Base-by-base conservation (phyloP, 2,797 vertebrate species). In the Morelia viridis region DNA sequence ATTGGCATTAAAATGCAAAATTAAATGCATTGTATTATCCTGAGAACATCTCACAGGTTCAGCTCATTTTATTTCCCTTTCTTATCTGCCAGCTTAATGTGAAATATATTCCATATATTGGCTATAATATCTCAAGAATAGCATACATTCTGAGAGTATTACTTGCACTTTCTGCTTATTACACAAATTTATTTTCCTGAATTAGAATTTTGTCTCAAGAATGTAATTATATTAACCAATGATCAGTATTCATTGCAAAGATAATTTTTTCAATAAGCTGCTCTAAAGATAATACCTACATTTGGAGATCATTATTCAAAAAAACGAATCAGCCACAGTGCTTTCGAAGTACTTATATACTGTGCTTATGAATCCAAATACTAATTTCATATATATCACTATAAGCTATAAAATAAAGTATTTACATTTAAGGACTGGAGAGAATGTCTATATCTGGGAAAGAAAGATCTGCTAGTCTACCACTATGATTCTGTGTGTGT, bases 111-210 rank as follows among this genome's bases (percentile, higher is more conserved):
- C 31, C 84, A 85, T 90, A 0, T 56, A 9, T 50, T 89, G 87
- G 76, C 88, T 68, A 91, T 60, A 68, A 86, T 64, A 85, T 89
- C 28, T 50, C 26, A 85, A 92, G 11, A 91, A 64, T 76, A 85
- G 89, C 4, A 3, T 46, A 10, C 58, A 86, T 58, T 35, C 46
- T 8, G 58, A 1, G 83, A 80, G 85, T 17, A 64, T 57, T 22
- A 68, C 0, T 58, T 31, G 4, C 17, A 84, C 0, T 1, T 92
- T 93, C 92, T 53, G 91, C 7, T 93, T 0, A 71, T 56, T 85
- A 90, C 88, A 93, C 76, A 7, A 60, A 68, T 92, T 94, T 94
- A 93, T 80, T 61, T 87, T 10, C 58, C 28, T 89, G 71, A 85
- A 93, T 93, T 92, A 28, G 0, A 90, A 90, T 61, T 26, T 91